phyloP scores from a whole-genome alignment of 2,797 vertebrate species.

The Intellagama lesueurii region DNA sequence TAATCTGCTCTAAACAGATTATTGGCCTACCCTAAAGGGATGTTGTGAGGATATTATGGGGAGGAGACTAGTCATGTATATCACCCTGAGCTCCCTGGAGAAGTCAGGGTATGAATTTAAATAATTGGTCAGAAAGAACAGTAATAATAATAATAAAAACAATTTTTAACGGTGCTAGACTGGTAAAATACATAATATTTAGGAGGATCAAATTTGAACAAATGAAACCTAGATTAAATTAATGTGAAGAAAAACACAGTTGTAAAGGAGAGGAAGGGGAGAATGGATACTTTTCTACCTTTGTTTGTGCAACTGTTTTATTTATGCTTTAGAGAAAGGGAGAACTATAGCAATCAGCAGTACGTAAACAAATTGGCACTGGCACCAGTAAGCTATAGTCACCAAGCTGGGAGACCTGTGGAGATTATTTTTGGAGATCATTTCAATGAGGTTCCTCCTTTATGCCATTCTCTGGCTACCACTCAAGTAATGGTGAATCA shows the following conservation, averaged over 20 bases:
- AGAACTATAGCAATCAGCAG: neutral
- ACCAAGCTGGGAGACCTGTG: neutral
- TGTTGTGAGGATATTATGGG: too few relatives aligned
- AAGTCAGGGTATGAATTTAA: too few relatives aligned
- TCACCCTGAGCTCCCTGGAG: too few relatives aligned
- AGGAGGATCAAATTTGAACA: neutral
- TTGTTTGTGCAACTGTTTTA: neutral
- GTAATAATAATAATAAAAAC: too few relatives aligned
- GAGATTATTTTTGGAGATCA: neutral
- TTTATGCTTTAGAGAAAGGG: neutral
- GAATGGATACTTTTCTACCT: neutral
- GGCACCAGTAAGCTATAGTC: neutral
- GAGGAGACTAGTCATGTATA: too few relatives aligned
- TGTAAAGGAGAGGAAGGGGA: too few relatives aligned
- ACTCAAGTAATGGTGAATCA: neutral
- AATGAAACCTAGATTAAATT: neutral
- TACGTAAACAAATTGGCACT: neutral
- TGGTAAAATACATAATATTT: too few relatives aligned
- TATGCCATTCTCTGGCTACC: neutral
- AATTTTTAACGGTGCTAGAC: too few relatives aligned
- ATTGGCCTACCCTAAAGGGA: too few relatives aligned
- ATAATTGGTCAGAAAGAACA: neutral
- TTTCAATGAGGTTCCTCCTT: neutral
- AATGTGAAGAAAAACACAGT: neutral
- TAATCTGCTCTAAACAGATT: too few relatives aligned